Evolutionary conservation across 2,797 vertebrate genomes (phyloP), one percentile per base, ranked within the genome.

Genomic region (Spinus pinus): DNA sequence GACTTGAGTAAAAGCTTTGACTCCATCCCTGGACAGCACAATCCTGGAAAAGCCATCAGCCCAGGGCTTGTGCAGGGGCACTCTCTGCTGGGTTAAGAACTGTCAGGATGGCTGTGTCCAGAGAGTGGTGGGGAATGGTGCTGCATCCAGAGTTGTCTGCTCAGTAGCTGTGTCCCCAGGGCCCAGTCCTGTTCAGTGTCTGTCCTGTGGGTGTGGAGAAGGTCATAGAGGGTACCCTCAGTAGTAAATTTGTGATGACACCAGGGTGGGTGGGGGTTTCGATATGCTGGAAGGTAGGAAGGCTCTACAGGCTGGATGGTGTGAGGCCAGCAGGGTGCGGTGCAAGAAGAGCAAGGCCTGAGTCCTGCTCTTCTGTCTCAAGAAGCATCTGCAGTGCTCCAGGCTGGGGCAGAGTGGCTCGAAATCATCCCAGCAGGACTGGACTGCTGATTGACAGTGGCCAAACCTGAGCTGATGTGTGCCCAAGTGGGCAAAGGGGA

Each of bases 381-480:
- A 11, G 2, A 4, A 31, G 9, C 8, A 23, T 23, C 9, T 42
- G 50, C 67, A 27, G 39, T 27, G 30, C 1, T 1, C 69, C 50
- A 42, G 39, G 23, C 37, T 21, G 30, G 13, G 39, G 10, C 50
- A 42, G 69, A 42, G 24, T 12, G 14, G 18, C 31, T 54, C 23
- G 3, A 44, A 54, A 28, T 6, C 6, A 21, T 4, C 39, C 31
- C 18, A 42, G 50, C 2, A 7, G 50, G 23, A 42, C 13, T n/a
- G 37, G 30, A 7, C 1, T 53, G 66, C 27, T 12, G 30, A 9
- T 0, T 3, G 10, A 7, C 4, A 42, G 30, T 3, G 6, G 31
- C 13, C 7, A 21, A 33, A 27, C 2, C 1, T 28, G 39, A 44
- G 10, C 24, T 2, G 1, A 9, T 1, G 2, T 51, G 37, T 54